Evolutionary conservation across 2,797 vertebrate genomes (phyloP).

Genomic region (Scyliorhinus canicula): DNA sequence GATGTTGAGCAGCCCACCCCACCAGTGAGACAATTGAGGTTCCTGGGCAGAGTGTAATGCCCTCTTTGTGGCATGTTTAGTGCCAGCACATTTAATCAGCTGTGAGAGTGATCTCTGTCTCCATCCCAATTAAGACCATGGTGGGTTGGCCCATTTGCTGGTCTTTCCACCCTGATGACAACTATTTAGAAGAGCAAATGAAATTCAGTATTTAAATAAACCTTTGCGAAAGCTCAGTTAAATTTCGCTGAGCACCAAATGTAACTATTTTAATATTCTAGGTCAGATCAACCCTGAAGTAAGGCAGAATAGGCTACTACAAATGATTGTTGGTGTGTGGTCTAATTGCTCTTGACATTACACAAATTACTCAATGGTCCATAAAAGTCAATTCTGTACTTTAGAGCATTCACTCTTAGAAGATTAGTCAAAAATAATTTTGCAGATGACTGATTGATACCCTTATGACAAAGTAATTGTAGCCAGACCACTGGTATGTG

Average conservation of each 20-base stretch:
- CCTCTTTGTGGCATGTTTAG: too few species aligned
- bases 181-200: neutral
- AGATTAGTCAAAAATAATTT: constrained; percentile 19
- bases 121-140: too few species aligned
- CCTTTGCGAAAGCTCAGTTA: neutral
- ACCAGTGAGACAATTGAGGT: neutral
- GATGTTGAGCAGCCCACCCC: too few species aligned
- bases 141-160: too few species aligned
- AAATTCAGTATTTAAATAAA: neutral
- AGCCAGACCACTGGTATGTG: constrained; percentile 14
- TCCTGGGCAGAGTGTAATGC: too few species aligned
- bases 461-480: neutral
- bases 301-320: neutral
- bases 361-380: constrained; percentile 25
- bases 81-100: too few species aligned
- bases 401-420: neutral
- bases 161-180: too few species aligned
- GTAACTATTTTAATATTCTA: neutral
- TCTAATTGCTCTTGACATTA: constrained; percentile 26
- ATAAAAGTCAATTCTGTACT: neutral
- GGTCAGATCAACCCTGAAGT: constrained; percentile 22
- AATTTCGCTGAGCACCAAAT: neutral
- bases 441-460: neutral
- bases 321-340: constrained; percentile 20
- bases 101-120: too few species aligned